These are phyloP conservation scores for Nymphalis polychloros DNA, from an alignment of 2,888 invertebrate genomes.

Conservation along the genomic window DNA sequence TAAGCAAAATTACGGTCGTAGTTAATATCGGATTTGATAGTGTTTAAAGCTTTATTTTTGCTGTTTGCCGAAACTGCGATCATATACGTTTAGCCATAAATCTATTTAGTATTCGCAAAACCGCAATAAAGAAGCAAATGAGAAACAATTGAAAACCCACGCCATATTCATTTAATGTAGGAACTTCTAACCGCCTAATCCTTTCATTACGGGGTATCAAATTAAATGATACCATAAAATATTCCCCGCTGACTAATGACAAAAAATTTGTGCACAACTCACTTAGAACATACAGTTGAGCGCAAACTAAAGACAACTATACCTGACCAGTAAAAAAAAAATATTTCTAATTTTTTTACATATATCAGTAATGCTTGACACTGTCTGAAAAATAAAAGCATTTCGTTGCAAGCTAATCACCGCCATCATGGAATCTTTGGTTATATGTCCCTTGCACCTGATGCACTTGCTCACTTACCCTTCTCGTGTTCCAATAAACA, in stretches of 20 bases:
- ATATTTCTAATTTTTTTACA: neutral
- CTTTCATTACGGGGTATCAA: conserved; percentile 32
- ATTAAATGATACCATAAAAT: conserved; percentile 36
- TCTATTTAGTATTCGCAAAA: too few species aligned
- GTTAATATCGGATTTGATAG: too few species aligned
- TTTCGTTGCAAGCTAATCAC: too few species aligned
- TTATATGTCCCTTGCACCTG: too few species aligned
- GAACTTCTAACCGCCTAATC: conserved; percentile 27
- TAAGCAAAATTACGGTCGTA: too few species aligned
- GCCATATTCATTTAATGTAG: conserved; percentile 20
- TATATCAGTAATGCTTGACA: too few species aligned
- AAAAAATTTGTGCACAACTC: conserved; percentile 29
- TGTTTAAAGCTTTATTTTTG: too few species aligned
- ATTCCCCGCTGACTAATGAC: conserved; percentile 31
- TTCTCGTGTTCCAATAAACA: too few species aligned
- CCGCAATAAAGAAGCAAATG: neutral
- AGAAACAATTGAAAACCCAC: conserved; percentile 2
- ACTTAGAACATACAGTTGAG: neutral
- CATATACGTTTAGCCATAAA: too few species aligned
- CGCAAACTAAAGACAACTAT: conserved; percentile 1
- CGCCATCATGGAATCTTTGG: too few species aligned
- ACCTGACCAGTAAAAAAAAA: neutral
- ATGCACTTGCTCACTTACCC: too few species aligned
- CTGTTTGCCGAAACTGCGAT: too few species aligned
- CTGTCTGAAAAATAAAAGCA: neutral